Base-by-base conservation (phyloP, 2,797 vertebrate species). In the Melanotaenia boesemani region DNA sequence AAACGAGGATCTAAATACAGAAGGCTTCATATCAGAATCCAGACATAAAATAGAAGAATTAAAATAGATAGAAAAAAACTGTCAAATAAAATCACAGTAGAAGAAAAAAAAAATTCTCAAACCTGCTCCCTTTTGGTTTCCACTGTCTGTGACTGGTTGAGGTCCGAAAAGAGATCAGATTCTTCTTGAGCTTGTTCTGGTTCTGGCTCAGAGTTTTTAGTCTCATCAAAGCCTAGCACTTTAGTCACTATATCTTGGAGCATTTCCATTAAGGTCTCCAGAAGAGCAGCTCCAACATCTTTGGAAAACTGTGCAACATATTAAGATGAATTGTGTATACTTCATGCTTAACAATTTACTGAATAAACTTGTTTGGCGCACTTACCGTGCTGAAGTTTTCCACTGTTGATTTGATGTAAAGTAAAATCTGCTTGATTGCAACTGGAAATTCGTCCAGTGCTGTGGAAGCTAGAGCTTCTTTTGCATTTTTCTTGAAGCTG, bases 381-480 rank as follows among this genome's bases (percentile, higher is more conserved):
- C 95, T 92, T 90, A 99, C 98, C 75, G 41, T 92, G 89, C 88
- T 62, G 37, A 96, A 95, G 86, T 80, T 94, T 48, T 97, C 96
- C 88, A 97, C 95, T 0, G 94, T 91, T 59, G 94, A 94, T 90
- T 90, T 95, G 69, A 98, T 79, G 90, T 96, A 99, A 0, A 99
- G 94, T 76, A 99, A 91, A 30, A 95, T 85, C 4, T 99, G 98
- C 52, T 91, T 96, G 68, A 94, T 86, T 0, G 92, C 92, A 9
- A 95, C 65, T 2, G 91, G 90, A 44, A 96, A 89, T 55, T 93
- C 94, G 0, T 80, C 83, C 70, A 91, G 20, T 0, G 74, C 72
- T 32, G 96, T 81, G 9, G 56, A 52, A 3, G 73, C 74, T 46
- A 95, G 10, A 58, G 92, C 74, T 0, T 85, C 91, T 77, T 88